Percentiles rank a stretch among this genome's conserved stretches.
These are phyloP conservation scores for Hirundo rustica DNA, from an alignment of 2,797 vertebrate genomes.

Conservation along the genomic window DNA sequence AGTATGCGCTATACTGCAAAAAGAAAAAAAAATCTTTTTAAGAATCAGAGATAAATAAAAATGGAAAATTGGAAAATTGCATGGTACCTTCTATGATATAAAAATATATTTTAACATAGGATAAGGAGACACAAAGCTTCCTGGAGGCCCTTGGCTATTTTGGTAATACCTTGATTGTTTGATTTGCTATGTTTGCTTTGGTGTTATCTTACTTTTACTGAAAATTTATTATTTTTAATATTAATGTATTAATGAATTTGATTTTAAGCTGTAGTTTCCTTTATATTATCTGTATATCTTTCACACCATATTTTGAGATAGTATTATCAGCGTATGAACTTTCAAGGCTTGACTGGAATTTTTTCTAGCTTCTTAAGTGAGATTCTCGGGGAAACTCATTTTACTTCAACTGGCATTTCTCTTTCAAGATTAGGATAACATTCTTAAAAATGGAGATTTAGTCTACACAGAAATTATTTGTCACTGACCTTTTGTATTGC, in stretches of 20 bases:
- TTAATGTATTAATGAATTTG: neutral
- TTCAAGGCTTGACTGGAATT: neutral
- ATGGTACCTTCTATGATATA: neutral
- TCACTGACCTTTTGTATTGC: neutral
- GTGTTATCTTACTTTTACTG: neutral
- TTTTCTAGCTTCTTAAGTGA: neutral
- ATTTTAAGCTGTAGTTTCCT: neutral
- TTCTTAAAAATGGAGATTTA: conserved; percentile 51
- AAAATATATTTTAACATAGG: neutral
- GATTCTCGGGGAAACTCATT: neutral
- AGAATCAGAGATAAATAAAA: neutral
- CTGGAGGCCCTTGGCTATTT: neutral
- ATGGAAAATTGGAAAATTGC: neutral
- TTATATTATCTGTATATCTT: neutral
- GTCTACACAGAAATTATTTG: conserved; percentile 20
- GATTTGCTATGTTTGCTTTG: neutral
- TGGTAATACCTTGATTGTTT: neutral
- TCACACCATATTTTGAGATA: neutral
- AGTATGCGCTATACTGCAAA: neutral
- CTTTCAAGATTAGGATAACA: conserved; percentile 3
- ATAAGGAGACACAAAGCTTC: neutral
- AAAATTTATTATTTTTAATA: neutral
- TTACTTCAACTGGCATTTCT: neutral
- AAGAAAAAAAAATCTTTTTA: neutral
- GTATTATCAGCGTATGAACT: neutral